A percentile compares a stretch with the other conserved stretches of the same genome.
Conservation (phyloP, 2,888 invertebrate species). For the Noctua comes region DNA sequence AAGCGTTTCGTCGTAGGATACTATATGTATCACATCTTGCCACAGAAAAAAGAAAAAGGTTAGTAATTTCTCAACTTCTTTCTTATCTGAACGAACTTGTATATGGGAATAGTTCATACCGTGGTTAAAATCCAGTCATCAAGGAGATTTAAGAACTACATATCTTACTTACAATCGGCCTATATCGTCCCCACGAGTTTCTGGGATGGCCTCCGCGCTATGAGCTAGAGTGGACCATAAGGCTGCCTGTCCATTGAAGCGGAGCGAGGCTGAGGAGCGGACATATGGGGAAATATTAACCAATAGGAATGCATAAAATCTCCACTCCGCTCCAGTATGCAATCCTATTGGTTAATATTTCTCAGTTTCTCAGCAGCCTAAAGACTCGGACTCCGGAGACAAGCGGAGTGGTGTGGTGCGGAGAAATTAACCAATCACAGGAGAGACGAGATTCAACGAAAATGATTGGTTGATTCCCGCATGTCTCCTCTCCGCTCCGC, state of each 20-base stretch:
- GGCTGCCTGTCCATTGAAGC: too few relatives aligned
- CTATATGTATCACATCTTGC: constrained; percentile 96
- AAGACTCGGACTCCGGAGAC: background rate
- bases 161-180: background rate
- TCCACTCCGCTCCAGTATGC: too few relatives aligned
- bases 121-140: background rate
- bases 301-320: too few relatives aligned
- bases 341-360: too few relatives aligned
- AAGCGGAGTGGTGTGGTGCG: background rate
- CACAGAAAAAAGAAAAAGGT: constrained; percentile 92
- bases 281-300: too few relatives aligned
- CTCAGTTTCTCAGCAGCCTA: too few relatives aligned
- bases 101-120: background rate
- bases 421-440: background rate
- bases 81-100: background rate
- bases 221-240: background rate
- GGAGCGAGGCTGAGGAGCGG: too few relatives aligned
- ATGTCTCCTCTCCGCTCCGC: background rate
- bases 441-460: background rate
- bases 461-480: background rate
- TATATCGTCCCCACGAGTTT: background rate
- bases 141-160: background rate
- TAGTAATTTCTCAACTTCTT: constrained; percentile 16
- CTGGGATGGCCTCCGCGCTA: background rate
- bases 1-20: constrained; percentile 97